Conservation (phyloP, 1,140 invertebrate species). For the Saccostrea echinata region DNA sequence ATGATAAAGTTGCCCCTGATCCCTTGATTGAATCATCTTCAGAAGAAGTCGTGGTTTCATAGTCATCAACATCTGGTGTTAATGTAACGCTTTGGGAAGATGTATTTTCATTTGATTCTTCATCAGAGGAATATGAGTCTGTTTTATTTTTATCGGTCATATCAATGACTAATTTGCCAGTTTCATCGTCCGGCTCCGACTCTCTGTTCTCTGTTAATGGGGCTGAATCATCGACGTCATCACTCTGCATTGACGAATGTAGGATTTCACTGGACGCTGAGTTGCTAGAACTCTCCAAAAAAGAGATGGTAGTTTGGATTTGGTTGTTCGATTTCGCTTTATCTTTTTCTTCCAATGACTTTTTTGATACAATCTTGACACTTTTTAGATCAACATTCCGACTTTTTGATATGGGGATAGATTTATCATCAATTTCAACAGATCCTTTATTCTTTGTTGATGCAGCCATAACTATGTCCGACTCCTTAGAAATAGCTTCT, state of each 20-base stretch:
- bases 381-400: not conserved
- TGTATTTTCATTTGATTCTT: not conserved
- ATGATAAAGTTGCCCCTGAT: not conserved
- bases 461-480: not conserved
- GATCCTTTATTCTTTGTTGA: not conserved
- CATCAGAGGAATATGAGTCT: not conserved
- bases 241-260: not conserved
- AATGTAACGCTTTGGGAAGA: not conserved
- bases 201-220: not conserved
- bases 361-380: not conserved
- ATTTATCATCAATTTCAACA: not conserved
- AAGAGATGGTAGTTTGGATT: not conserved
- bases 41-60: not conserved
- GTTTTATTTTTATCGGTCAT: not conserved
- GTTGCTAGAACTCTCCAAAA: not conserved
- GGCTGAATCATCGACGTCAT: not conserved
- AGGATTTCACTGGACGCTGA: not conserved
- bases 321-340: not conserved
- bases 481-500: not conserved
- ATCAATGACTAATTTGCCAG: not conserved
- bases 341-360: not conserved
- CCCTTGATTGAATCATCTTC: not conserved
- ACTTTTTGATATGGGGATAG: not conserved
- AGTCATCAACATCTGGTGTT: not conserved
- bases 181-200: not conserved